Percentiles rank a stretch among this genome's conserved stretches.
Evolutionary conservation across 2,113 vertebrate species (phyloP).

Genomic region (Xenopus tropicalis): DNA sequence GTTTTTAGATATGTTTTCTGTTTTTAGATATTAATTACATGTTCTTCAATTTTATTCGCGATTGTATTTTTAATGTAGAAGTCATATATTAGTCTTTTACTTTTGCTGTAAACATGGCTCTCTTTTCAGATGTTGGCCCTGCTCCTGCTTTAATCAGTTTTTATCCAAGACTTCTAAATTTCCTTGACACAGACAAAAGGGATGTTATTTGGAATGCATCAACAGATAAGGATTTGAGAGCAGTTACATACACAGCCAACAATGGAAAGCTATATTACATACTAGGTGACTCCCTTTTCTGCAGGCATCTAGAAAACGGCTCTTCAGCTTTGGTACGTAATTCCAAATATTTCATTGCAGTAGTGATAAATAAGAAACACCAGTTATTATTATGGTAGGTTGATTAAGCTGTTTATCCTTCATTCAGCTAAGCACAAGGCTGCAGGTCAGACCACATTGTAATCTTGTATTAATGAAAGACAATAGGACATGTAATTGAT

Average conservation of each 20-base stretch:
- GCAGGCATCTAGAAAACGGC: conserved; percentile 43
- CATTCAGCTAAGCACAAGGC: no score
- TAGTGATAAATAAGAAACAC: neutral
- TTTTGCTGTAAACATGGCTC: neutral
- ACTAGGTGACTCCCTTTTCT: conserved; percentile 49
- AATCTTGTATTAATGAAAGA: no score
- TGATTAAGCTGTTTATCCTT: no score
- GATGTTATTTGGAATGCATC: conserved; percentile 50
- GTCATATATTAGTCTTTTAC: no score
- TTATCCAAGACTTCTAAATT: conserved; percentile 50
- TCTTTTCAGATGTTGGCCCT: conserved; percentile 60
- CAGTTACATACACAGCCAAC: conserved; percentile 57
- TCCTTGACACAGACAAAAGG: conserved; percentile 60
- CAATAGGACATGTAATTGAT: no score
- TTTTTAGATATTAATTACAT: no score
- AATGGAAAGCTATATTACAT: conserved; percentile 53
- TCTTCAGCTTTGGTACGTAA: conserved; percentile 57
- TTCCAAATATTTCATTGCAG: conserved; percentile 1
- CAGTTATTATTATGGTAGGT: no score
- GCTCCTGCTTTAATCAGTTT: conserved; percentile 58
- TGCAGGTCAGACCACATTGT: no score
- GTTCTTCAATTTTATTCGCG: no score
- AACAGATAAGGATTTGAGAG: conserved; percentile 43
- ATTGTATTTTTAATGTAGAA: no score
- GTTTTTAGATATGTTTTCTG: no score